phyloP scores from a whole-genome alignment of 2,113 vertebrate genomes.

The Eolophus roseicapilla region DNA sequence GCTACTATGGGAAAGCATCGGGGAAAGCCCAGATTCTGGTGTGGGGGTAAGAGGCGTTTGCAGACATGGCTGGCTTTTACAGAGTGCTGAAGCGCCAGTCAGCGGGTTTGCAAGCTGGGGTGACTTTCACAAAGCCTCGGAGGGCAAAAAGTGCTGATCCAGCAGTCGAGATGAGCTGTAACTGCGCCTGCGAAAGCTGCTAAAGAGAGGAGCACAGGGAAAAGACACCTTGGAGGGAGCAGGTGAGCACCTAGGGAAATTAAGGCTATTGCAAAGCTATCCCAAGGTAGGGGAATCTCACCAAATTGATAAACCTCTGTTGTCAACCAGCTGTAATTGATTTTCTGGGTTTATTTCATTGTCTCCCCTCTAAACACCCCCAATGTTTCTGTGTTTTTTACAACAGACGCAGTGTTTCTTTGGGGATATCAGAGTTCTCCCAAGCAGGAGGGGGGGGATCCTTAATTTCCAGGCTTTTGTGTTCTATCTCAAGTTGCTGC shows the following conservation, averaged over 20 bases:
- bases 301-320: background rate
- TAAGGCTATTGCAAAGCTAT: background rate
- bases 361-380: background rate
- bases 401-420: background rate
- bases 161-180: background rate
- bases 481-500: background rate
- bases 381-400: background rate
- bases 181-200: background rate
- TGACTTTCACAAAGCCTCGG: conserved; percentile 42
- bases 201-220: background rate
- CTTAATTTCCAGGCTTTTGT: background rate
- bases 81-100: background rate
- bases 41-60: background rate
- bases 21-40: background rate
- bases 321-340: background rate
- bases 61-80: background rate
- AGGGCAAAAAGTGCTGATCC: conserved; percentile 37
- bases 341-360: background rate
- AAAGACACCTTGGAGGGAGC: background rate
- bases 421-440: background rate
- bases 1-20: background rate
- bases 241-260: fast-evolving
- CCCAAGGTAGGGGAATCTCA: background rate
- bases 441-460: background rate
- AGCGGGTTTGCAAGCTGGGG: background rate